phyloP scores from a whole-genome alignment of 2,888 invertebrate genomes.

The Andricus curvator region DNA sequence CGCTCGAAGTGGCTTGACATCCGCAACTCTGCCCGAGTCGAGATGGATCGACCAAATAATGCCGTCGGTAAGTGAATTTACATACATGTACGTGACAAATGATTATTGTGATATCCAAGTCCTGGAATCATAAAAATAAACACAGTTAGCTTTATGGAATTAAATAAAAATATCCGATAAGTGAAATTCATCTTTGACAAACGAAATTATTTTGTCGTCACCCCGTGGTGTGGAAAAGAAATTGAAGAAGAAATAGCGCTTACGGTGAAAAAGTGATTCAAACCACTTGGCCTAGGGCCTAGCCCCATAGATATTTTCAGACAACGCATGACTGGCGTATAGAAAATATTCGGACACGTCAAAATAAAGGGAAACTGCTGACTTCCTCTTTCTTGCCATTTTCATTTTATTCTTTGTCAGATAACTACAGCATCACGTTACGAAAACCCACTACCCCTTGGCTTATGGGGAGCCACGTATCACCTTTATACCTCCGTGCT shows the following conservation, averaged over 20 bases:
- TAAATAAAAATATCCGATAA: background rate
- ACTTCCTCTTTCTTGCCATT: constrained; percentile 11
- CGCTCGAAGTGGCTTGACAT: no score
- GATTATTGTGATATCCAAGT: background rate
- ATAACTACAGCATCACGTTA: constrained; percentile 21
- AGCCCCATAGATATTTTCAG: constrained; percentile 10
- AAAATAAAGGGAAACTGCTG: constrained; percentile 5
- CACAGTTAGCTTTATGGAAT: background rate
- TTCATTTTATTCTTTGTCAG: constrained; percentile 27
- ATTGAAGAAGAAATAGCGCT: constrained; percentile 2
- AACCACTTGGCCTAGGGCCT: background rate
- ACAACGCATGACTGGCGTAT: constrained; percentile 16
- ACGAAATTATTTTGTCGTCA: background rate
- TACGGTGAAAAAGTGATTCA: background rate
- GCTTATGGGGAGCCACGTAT: constrained; percentile 56
- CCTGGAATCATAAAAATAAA: background rate
- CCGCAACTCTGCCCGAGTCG: no score
- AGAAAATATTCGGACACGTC: constrained; percentile 8
- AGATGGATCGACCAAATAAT: no score
- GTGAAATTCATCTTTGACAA: background rate
- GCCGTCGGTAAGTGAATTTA: no score
- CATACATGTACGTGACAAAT: no score
- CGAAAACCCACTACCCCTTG: constrained; percentile 32
- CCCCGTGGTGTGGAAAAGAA: background rate
- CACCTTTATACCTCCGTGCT: constrained; percentile 65